These are phyloP conservation scores for Tortricodes alternella DNA, from an alignment of 2,888 invertebrate species.

Conservation along the genomic window DNA sequence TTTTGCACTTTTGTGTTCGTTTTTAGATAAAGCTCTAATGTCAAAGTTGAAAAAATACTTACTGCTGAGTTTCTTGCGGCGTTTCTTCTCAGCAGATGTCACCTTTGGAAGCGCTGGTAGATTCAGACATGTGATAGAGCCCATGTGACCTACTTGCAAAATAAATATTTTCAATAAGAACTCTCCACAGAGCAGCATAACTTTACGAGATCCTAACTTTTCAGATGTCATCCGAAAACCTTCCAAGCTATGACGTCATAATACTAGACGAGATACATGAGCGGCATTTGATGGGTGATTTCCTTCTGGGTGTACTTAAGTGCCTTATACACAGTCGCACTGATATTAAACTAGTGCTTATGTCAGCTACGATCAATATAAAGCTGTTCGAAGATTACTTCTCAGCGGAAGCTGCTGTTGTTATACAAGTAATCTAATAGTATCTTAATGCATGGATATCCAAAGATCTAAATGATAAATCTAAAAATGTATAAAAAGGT, in stretches of 20 bases:
- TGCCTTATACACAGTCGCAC: conserved; percentile 91
- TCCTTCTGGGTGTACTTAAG: conserved; percentile 96
- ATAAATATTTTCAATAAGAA: background rate
- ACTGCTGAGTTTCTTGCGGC: no score
- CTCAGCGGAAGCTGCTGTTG: conserved; percentile 88
- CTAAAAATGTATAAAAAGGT: background rate
- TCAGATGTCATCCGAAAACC: conserved; percentile 92
- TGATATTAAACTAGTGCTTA: conserved; percentile 95
- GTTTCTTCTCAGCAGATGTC: no score
- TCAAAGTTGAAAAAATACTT: no score
- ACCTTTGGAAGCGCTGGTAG: no score
- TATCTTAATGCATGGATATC: background rate
- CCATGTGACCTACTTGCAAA: no score
- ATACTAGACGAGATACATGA: conserved; percentile 99
- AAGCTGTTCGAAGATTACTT: conserved; percentile 96
- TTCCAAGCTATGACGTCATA: conserved; percentile 94
- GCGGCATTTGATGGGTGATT: conserved; percentile 96
- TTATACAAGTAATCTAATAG: conserved; percentile 94
- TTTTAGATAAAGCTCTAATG: no score
- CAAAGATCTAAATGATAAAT: background rate
- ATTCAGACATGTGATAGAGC: no score
- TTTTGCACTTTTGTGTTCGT: no score
- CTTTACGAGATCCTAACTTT: conserved; percentile 54
- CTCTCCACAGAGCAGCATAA: background rate
- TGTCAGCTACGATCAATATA: conserved; percentile 99